Base-by-base conservation (phyloP, 2,888 invertebrate species). In the Limnephilus auricula region DNA sequence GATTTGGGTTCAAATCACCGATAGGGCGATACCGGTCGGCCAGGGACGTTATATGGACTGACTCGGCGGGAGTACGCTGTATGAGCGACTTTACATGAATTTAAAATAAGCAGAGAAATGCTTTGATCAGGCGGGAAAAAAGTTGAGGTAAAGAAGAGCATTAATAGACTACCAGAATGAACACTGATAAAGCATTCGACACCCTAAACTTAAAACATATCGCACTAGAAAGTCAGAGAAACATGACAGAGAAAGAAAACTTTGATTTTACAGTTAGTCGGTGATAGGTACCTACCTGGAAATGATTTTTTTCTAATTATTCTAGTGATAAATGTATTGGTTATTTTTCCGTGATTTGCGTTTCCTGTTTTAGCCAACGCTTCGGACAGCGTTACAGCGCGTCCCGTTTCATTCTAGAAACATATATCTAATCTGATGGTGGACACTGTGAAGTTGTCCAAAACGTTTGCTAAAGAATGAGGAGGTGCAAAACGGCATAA, bases 1-100 rank as follows among this genome's bases (percentile, higher is more conserved):
- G 92, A 93, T 93, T 93, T 82, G 90, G 92, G 90, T 91, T 93
- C 92, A 91, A 88, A 93, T 93, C 92, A 80, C 30, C 83, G 92
- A 92, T 90, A 80, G 84, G 85, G 45, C 80, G 92, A 92, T 92
- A 91, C 85, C 30, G 85, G 30, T 40, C 84, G 37, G 65, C 50
- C 89, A 84, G 80, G 85, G 65, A 65, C 50, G n/a, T 65, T 65
- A 65, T 25, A 25, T 65, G 65, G 65, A 65, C 65, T 65, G 65
- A 9, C 65, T 65, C 25, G 65, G 6, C 65, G 25, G 65, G 25
- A 65, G 25, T 65, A 65, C 65, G 65, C 25, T 6, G 65, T 25
- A 65, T 65, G 65, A 65, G 65, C 25, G 65, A 65, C 65, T 65
- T 65, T 65, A 65, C 65, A 25, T 0, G 9, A 25, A n/a, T 65